Evolutionary conservation across 2,888 invertebrate genomes (phyloP).

Genomic region (Rhingia campestris): DNA sequence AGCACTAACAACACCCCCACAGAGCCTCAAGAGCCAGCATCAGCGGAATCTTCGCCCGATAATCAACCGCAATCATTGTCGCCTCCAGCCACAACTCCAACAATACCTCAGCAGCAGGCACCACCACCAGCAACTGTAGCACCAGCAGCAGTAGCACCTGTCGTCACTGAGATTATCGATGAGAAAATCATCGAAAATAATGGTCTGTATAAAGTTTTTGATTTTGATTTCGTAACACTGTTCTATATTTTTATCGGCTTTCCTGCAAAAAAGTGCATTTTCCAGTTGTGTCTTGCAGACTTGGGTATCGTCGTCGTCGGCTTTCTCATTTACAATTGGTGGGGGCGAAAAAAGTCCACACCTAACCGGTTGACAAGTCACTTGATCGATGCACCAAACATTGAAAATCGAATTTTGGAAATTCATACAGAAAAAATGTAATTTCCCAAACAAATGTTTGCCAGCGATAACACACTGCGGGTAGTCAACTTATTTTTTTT

Average conservation of each 20-base stretch:
- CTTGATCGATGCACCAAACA: conserved; percentile 7
- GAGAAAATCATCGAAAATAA: conserved; percentile 78
- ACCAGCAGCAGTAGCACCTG: conserved; percentile 75
- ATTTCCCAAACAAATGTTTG: conserved; percentile 22
- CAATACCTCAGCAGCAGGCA: conserved; percentile 77
- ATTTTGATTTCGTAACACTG: conserved; percentile 61
- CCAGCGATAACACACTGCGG: conserved; percentile 37
- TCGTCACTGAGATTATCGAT: conserved; percentile 66
- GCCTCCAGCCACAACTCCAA: conserved; percentile 80
- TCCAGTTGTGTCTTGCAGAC: conserved; percentile 29
- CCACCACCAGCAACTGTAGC: conserved; percentile 60
- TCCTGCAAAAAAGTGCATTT: conserved; percentile 37
- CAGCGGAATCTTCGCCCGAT: conserved; percentile 74
- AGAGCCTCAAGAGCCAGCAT: conserved; percentile 52
- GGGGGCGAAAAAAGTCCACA: conserved; percentile 59
- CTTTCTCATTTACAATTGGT: conserved; percentile 4
- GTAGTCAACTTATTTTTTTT: conserved; percentile 9
- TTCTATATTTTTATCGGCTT: conserved; percentile 18
- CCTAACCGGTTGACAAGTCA: conserved; percentile 68
- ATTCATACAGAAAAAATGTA: conserved; percentile 5
- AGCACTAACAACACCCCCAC: conserved; percentile 83
- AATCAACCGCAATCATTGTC: conserved; percentile 62
- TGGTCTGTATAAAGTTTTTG: conserved; percentile 76
- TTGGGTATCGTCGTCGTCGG: conserved; percentile 13
- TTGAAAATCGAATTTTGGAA: conserved; percentile 6